These are phyloP conservation scores for Automeris io DNA, from an alignment of 2,888 invertebrate genomes.

Conservation along the genomic window DNA sequence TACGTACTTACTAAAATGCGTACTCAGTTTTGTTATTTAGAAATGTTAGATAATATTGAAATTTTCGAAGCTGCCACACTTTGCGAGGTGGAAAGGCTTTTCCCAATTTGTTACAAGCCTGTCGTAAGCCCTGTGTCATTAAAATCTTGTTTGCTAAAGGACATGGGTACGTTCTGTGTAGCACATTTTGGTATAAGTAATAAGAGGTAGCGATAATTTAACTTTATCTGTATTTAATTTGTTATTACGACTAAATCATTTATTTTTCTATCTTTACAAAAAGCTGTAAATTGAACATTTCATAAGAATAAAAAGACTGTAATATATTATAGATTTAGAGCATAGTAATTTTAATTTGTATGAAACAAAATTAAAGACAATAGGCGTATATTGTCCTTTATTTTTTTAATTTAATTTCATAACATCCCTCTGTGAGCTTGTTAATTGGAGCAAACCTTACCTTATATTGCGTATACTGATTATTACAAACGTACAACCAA, in stretches of 20 bases:
- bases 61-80: slow-evolving; percentile 1
- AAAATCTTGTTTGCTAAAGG: slow-evolving; percentile 16
- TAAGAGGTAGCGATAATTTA: background rate
- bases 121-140: slow-evolving; percentile 14
- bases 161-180: background rate
- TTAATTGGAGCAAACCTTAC: background rate
- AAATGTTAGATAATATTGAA: background rate
- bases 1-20: too few relatives aligned
- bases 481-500: slow-evolving; percentile 15
- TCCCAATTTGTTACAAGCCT: slow-evolving; percentile 6
- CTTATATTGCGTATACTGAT: slow-evolving; percentile 11
- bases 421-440: background rate
- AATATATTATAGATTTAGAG: too few relatives aligned
- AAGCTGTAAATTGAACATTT: too few relatives aligned
- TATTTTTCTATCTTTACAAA: too few relatives aligned
- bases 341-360: too few relatives aligned
- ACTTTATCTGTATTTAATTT: too few relatives aligned
- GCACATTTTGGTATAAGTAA: slow-evolving; percentile 1
- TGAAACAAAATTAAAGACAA: too few relatives aligned
- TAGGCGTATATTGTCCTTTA: too few relatives aligned
- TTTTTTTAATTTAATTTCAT: too few relatives aligned
- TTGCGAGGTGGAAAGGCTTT: slow-evolving; percentile 1
- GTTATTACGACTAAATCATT: too few relatives aligned
- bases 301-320: too few relatives aligned
- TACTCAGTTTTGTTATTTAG: background rate